Evolutionary conservation across 2,113 vertebrate species (phyloP), one percentile per base, ranked within the genome.

Genomic region (Corapipo altera): DNA sequence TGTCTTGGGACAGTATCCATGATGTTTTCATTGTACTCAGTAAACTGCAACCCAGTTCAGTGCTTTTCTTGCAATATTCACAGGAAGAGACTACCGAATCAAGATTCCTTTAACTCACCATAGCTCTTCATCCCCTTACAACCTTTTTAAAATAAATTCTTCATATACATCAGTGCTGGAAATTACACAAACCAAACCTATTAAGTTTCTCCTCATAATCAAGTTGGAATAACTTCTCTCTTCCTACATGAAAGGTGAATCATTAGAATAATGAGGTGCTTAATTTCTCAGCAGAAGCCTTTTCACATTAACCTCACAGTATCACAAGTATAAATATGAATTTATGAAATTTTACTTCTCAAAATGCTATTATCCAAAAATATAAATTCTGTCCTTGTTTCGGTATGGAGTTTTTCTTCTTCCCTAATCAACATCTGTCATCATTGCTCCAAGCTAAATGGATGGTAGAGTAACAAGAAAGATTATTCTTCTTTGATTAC

Each of bases 401-500:
- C 55, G 6, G 20, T 91, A 17, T 30, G 51, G 85, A 95, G 61
- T 90, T 97, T 97, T 85, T 96, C 80, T 87, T 86, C 94, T 96
- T 96, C 73, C 57, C 37, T 88, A 95, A 92, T 95, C 89, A 96
- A 96, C 95, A 97, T 98, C 95, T 98, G 97, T 97, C 95, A 92
- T 97, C 90, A 77, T 97, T 89, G 95, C 96, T 97, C 22, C 70
- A 92, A 97, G 96, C 96, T 97, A 97, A 98, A 97, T 96, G 91
- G 88, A 96, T 98, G 92, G 82, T 97, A 90, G 96, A 96, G 92
- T 98, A 98, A 98, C 95, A 96, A 94, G 97, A 89, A 97, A 96
- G 94, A 97, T 97, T 97, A 96, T 97, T 97, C 93, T 96, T 96
- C 97, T 98, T 97, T 98, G 91, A 98, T 98, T 98, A 98, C 89